Evolutionary conservation across 2,888 invertebrate genomes (phyloP).

Genomic region (Cyaniris semiargus): DNA sequence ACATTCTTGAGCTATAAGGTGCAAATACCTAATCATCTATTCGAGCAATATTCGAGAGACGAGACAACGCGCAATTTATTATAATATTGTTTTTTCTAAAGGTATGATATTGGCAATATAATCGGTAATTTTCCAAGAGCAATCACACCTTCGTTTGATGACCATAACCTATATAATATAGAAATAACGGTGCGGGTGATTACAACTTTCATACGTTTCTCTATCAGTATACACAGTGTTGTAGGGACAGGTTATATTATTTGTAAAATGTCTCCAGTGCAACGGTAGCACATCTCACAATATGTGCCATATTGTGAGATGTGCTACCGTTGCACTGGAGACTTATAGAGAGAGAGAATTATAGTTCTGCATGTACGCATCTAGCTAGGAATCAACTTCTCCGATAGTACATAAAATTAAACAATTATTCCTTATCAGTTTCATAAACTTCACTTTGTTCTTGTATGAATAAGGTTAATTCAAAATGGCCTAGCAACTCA

Average conservation of each 20-base stretch:
- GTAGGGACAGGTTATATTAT: background rate
- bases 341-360: too few relatives aligned
- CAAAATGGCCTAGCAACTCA: background rate
- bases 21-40: constrained; percentile 5
- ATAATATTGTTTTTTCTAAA: background rate
- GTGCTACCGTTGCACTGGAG: too few relatives aligned
- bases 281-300: background rate
- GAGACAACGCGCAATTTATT: constrained; percentile 5
- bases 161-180: constrained; percentile 4
- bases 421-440: background rate
- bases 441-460: background rate
- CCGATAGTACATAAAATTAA: too few relatives aligned
- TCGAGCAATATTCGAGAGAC: background rate
- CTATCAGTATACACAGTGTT: background rate
- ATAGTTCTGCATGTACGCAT: too few relatives aligned
- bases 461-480: background rate
- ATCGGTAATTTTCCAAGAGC: constrained; percentile 6
- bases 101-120: constrained; percentile 14
- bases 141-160: constrained; percentile 10
- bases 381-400: too few relatives aligned
- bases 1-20: background rate
- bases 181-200: constrained; percentile 8
- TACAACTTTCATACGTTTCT: constrained; percentile 15
- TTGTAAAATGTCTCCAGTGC: background rate
- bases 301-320: too few relatives aligned